These are phyloP conservation scores for Prietella phreatophila DNA, from an alignment of 2,113 vertebrate species.

Conservation along the genomic window DNA sequence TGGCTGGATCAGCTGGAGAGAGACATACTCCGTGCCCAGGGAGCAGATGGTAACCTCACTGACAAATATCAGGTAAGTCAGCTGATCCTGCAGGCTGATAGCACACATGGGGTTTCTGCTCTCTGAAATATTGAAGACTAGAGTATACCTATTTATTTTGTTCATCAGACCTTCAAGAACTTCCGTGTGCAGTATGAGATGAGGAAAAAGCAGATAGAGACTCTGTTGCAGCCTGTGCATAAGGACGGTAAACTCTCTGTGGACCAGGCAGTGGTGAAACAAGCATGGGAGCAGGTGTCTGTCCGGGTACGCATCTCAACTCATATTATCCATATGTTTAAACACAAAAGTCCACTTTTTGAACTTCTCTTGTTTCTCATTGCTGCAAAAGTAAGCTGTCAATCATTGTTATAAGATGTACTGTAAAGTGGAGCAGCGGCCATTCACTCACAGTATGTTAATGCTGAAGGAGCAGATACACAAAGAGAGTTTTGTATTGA, in stretches of 20 bases:
- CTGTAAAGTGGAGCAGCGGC: constrained; percentile 52
- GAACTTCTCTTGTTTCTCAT: neutral
- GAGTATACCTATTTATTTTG: neutral
- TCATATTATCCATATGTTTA: neutral
- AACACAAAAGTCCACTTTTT: neutral
- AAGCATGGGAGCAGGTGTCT: constrained; percentile 89
- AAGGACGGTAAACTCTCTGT: constrained; percentile 91
- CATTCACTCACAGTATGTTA: constrained; percentile 51
- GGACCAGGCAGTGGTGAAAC: constrained; percentile 92
- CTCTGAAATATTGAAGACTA: neutral
- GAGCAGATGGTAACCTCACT: constrained; percentile 81
- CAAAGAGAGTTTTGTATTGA: constrained; percentile 61
- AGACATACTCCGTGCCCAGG: constrained; percentile 86
- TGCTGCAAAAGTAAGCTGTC: constrained; percentile 27
- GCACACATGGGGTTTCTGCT: neutral
- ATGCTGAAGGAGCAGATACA: constrained; percentile 49
- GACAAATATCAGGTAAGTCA: constrained; percentile 89
- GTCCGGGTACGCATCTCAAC: constrained; percentile 76
- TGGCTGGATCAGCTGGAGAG: constrained; percentile 95
- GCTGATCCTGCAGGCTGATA: neutral
- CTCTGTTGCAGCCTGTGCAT: constrained; percentile 79
- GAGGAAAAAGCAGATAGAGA: constrained; percentile 87
- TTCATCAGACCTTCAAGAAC: constrained; percentile 83
- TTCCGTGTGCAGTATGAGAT: constrained; percentile 90
- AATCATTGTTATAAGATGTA: constrained; percentile 37